These are phyloP conservation scores for Drosophila truncata DNA, from an alignment of 1,140 invertebrate genomes.

Conservation along the genomic window DNA sequence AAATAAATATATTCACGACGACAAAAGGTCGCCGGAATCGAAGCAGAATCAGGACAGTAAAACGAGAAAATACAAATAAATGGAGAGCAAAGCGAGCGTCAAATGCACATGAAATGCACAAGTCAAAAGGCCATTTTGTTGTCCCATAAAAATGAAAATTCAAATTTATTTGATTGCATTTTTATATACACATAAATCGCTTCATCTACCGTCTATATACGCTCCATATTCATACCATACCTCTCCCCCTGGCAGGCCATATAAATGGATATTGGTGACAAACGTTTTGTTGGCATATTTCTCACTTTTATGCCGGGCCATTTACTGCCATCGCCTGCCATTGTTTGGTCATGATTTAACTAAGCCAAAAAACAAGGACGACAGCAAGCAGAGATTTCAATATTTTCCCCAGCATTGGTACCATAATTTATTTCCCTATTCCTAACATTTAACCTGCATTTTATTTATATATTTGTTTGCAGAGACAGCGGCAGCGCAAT, in stretches of 20 bases:
- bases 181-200: slow-evolving; percentile 35
- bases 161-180: slow-evolving; percentile 63
- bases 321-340: slow-evolving; percentile 53
- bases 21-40: slow-evolving; percentile 24
- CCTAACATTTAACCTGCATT: slow-evolving; percentile 39
- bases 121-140: slow-evolving; percentile 65
- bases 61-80: slow-evolving; percentile 42
- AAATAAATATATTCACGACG: slow-evolving; percentile 42
- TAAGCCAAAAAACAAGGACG: slow-evolving; percentile 16
- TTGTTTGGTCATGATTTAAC: slow-evolving; percentile 62
- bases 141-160: slow-evolving; percentile 62
- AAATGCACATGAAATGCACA: slow-evolving; percentile 55
- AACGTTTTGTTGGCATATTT: slow-evolving; percentile 52
- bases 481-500: slow-evolving; percentile 39
- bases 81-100: slow-evolving; percentile 38
- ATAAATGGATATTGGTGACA: slow-evolving; percentile 40
- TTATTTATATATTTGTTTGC: slow-evolving; percentile 54
- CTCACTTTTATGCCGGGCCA: slow-evolving; percentile 33
- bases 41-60: slow-evolving; percentile 5
- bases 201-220: not conserved
- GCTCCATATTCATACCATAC: slow-evolving; percentile 8
- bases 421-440: slow-evolving; percentile 46
- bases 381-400: slow-evolving; percentile 24
- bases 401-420: slow-evolving; percentile 29
- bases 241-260: not conserved